Evolutionary conservation across 2,797 vertebrate species (phyloP), one percentile per base, ranked within the genome.

Genomic region (Pipistrellus pipistrellus): DNA sequence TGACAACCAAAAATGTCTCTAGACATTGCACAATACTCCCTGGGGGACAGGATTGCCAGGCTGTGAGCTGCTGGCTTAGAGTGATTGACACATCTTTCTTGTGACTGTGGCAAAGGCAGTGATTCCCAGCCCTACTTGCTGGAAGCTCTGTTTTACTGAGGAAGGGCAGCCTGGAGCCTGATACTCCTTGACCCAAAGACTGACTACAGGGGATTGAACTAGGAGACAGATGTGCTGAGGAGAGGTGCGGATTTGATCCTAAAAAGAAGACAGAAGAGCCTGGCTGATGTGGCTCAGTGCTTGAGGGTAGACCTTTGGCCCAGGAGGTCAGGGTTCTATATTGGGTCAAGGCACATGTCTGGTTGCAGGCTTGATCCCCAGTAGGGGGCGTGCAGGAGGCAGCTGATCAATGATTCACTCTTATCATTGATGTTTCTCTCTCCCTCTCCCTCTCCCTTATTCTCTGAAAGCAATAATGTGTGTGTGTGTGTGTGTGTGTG

Each of bases 181-280:
- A 30, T 48, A 69, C 51, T 84, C 80, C 69, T 73, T 77, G 32
- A 85, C 44, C 27, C 14, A 51, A 48, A 84, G 73, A 64, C 77
- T 88, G 48, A 78, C 32, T 10, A 5, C n/a, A 95, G 87, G n/a
- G 59, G 51, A 35, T 21, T 83, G 51, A 93, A 76, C 82, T n/a
- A 91, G 93, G 90, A 94, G 77, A 48, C 66, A 75, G 72, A 90
- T 41, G 30, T 77, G 73, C 66, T 44, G 10, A 91, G 78, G 13
- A 10, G 12, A 32, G 8, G 8, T 38, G 35, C 38, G 53, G 6
- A 21, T n/a, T 69, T 46, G 51, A 91, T 35, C 21, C 51, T 80
- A 62, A 66, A 88, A 90, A 85, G 83, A 88, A 85, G 83, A n/a
- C 2, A 38, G 41, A 55, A 66, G 27, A 62, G 59, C 59, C 27